phyloP scores from a whole-genome alignment of 1,140 invertebrate genomes.

The Aleiodes sp. region DNA sequence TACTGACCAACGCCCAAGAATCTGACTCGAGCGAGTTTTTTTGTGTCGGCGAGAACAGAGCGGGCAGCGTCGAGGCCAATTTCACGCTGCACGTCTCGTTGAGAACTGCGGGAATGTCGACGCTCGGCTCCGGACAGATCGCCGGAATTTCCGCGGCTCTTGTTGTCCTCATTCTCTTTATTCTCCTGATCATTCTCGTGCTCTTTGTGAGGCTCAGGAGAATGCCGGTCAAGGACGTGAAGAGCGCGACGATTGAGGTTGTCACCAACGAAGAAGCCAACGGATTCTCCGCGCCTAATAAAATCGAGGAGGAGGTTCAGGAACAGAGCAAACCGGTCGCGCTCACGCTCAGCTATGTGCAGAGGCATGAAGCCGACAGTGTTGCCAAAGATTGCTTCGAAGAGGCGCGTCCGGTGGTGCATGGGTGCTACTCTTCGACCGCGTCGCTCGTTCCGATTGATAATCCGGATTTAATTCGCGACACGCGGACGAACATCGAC shows the following conservation, averaged over 20 bases:
- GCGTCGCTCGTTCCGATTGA: slow-evolving; percentile 75
- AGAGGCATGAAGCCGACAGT: slow-evolving; percentile 47
- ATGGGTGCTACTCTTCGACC: slow-evolving; percentile 73
- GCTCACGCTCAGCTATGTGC: slow-evolving; percentile 53
- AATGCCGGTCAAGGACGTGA: slow-evolving; percentile 76
- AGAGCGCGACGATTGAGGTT: slow-evolving; percentile 77
- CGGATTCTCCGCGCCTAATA: too few species aligned
- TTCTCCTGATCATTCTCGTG: slow-evolving; percentile 78
- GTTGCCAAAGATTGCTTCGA: slow-evolving; percentile 49
- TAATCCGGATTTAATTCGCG: slow-evolving; percentile 85
- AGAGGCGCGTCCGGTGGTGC: slow-evolving; percentile 35
- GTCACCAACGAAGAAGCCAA: slow-evolving; percentile 65
- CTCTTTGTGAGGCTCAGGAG: slow-evolving; percentile 76
- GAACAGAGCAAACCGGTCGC: slow-evolving; percentile 50
- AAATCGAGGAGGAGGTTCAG: slow-evolving; percentile 54
- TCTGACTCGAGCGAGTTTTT: slow-evolving; percentile 89
- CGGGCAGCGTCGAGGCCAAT: slow-evolving; percentile 90
- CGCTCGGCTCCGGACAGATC: slow-evolving; percentile 84
- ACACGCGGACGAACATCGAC: slow-evolving; percentile 67
- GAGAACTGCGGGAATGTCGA: slow-evolving; percentile 79
- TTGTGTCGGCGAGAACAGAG: slow-evolving; percentile 90
- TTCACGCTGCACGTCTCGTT: slow-evolving; percentile 86
- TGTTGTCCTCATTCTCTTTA: slow-evolving; percentile 80
- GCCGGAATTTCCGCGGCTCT: slow-evolving; percentile 85
- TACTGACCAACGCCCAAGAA: slow-evolving; percentile 87